Base-by-base conservation (phyloP, 1,140 invertebrate species). In the Mylabris phalerata region DNA sequence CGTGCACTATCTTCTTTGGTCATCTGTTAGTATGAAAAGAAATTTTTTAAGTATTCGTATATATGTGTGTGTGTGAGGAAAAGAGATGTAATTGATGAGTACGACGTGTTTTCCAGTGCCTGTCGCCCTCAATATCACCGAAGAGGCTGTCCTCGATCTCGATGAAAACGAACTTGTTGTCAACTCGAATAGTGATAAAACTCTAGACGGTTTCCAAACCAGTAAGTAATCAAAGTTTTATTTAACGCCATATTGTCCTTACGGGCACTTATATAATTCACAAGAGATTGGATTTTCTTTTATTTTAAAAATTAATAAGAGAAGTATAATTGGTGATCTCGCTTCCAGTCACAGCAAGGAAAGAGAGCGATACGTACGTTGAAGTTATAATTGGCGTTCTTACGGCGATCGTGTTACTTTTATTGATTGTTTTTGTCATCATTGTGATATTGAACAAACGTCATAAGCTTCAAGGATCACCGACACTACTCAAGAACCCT, bases 381-480 rank as follows among this genome's bases (percentile, higher is more conserved):
- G 86, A 87, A 66, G 80, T 87, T 50, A 75, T 89, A 49, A 87
- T 89, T 60, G 87, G 86, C 24, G 84, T 86, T 6, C 71, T 89
- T 51, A 87, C 84, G 39, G 86, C 85, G 25, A 80, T 88, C 56
- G 84, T 86, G 67, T 76, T 88, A n/a, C 72, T 86, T 10, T 72
- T 86, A 39, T 69, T 86, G 7, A 72, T 85, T 11, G 78, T 85
- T 49, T 86, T 87, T 70, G 78, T 87, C 41, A 78, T 87, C 45
- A 82, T 88, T 55, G 73, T 88, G 48, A 75, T 84, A 45, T 72
- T 87, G 10, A 86, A 84, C 67, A 79, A 83, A 56, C 76, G 85
- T 52, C 81, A 86, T 59, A 84, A 84, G 62, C 72, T 83, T 3
- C 82, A 84, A 66, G 82, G 80, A 19, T 83, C 81, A 7, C 81